phyloP scores from a whole-genome alignment of 2,113 vertebrate species.

The Dipodomys spectabilis region DNA sequence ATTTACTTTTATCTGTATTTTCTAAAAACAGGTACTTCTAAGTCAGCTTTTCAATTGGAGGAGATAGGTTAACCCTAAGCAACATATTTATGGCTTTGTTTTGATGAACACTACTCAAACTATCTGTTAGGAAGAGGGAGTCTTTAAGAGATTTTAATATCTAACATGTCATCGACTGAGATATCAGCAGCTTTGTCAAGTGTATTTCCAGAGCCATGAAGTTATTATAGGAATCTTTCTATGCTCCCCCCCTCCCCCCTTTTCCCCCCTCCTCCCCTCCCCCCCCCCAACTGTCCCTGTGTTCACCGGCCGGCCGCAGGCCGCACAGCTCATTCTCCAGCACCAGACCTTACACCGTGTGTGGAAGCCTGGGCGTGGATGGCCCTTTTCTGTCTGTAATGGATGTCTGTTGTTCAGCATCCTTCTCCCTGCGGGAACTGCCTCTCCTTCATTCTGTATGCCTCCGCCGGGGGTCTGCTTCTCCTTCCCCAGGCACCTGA shows the following conservation, averaged over 20 bases:
- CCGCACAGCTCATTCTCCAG: not conserved
- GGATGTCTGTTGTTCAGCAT: not conserved
- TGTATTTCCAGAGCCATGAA: too few relatives aligned
- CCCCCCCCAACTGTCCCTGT: not conserved
- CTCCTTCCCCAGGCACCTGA: not conserved
- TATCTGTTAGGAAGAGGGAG: not conserved
- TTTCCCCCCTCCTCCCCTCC: not conserved
- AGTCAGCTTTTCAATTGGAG: not conserved
- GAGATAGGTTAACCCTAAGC: not conserved
- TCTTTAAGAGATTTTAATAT: not conserved
- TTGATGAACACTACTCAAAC: not conserved
- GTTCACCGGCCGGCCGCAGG: not conserved
- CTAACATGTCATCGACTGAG: not conserved
- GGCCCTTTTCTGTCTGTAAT: not conserved
- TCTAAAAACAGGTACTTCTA: not conserved
- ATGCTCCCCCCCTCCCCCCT: too few relatives aligned
- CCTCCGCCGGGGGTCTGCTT: not conserved
- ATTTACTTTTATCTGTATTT: not conserved
- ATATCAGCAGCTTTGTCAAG: too few relatives aligned
- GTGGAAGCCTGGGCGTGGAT: not conserved
- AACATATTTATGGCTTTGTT: not conserved
- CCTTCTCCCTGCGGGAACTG: not conserved
- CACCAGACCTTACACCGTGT: fast-evolving
- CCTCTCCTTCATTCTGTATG: not conserved
- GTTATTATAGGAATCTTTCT: too few relatives aligned